Evolutionary conservation across 2,113 vertebrate species (phyloP), one percentile per base, ranked within the genome.

Genomic region (Colinus virginianus): DNA sequence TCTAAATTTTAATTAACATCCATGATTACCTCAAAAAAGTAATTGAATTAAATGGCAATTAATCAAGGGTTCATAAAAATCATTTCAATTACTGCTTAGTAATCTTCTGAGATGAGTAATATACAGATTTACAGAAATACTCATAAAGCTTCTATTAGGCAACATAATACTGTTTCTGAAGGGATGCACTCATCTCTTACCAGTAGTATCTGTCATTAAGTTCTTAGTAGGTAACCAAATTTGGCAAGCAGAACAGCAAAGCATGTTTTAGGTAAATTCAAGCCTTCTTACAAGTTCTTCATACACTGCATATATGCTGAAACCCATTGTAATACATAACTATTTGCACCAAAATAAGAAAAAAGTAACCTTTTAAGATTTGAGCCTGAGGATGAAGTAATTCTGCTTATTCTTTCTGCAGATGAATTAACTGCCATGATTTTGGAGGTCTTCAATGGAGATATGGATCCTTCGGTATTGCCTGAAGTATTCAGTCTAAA

Each of bases 371-470:
- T 98, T 97, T 98, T 98, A 14, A 98, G 71, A 63, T 97, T 97
- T 42, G 98, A 88, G 21, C 96, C 93, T 3, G 98, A 95, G 28
- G 98, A 97, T 1, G 95, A 71, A 5, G 98, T 53, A 56, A 95
- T 94, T 89, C 98, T 97, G 71, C 91, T 97, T 61, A 99, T 98
- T 96, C 98, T 98, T 92, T 98, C 98, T 90, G 98, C 98, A 8
- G 97, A 97, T 6, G 98, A 98, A 63, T 98, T 97, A 61, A 98
- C 96, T 79, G 97, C 72, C 36, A 97, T 87, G 90, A 98, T 97
- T 91, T 98, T 99, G 66, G 98, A 98, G 79, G 98, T 87, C 98
- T 99, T 99, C 93, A 98, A 88, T 56, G 98, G 96, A 55, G 98
- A 98, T 43, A 94, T 11, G 49, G 97, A 91, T 77, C 97, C 98